phyloP scores from a whole-genome alignment of 2,113 vertebrate species.

The Numida meleagris region DNA sequence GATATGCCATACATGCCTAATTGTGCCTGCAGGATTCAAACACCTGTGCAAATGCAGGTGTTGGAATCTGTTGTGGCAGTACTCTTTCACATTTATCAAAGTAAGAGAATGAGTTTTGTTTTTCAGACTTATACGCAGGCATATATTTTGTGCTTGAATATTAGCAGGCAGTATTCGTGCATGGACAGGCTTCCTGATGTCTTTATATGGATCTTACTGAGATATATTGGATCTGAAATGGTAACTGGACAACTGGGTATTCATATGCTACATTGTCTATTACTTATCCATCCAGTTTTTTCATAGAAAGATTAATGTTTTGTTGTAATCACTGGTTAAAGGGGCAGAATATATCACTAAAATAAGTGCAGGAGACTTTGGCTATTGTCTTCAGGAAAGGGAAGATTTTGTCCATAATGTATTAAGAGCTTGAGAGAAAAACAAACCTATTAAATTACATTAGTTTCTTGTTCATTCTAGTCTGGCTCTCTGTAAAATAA shows the following conservation, averaged over 20 bases:
- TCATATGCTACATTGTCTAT: background rate
- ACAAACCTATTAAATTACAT: background rate
- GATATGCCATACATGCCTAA: background rate
- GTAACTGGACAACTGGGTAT: background rate
- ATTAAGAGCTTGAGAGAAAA: constrained; percentile 6
- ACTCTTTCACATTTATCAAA: background rate
- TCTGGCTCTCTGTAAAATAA: background rate
- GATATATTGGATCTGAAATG: background rate
- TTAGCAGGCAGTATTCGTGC: background rate
- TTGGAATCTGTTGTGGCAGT: background rate
- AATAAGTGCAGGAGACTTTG: background rate
- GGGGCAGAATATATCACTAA: background rate
- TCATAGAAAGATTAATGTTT: background rate
- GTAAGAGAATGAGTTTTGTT: background rate
- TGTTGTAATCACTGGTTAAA: background rate
- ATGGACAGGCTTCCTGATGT: background rate
- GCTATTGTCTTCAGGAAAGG: background rate
- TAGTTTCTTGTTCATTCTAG: background rate
- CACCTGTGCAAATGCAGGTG: background rate
- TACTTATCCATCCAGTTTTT: background rate
- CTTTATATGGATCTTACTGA: background rate
- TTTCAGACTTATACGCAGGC: background rate
- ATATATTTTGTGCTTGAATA: background rate
- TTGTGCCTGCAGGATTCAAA: background rate
- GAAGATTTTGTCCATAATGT: background rate